Evolutionary conservation across 1,140 invertebrate species (phyloP), one percentile per base, ranked within the genome.

Genomic region (Neodiprion fabricii): DNA sequence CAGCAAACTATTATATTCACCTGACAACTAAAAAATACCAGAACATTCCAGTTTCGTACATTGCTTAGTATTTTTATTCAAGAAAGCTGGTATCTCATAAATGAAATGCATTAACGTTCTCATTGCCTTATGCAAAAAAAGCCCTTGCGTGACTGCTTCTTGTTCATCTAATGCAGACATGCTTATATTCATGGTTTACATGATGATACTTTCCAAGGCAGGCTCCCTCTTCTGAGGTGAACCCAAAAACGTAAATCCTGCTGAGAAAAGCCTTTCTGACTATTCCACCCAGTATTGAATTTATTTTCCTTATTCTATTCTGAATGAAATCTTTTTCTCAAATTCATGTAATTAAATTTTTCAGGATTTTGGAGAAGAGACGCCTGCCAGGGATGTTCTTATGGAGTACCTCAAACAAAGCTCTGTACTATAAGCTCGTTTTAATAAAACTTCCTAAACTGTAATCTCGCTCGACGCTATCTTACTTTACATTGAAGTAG

Each of bases 281-380:
- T 65, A 78, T 74, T 0, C 28, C 28, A 40, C 5, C 28, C 5
- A 74, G 80, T 76, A 81, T 83, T 81, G 72, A 74, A 21, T 40
- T 40, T 40, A 5, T 40, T 82, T 70, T 79, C 72, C 87, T 88
- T 83, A 86, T 79, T 67, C 53, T 75, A 69, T 67, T 66, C 40
- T 8, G 2, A 40, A 73, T 76, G 47, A 61, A 70, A 68, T 65
- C 79, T 78, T 76, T 73, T 78, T 79, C 67, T 14, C 70, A 67
- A 72, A 76, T 23, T 48, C 70, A 70, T 49, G 66, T 73, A 53
- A 40, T 40, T 40, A 72, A 70, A 67, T 73, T 79, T 80, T 73
- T 80, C 88, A 96, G 95, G 96, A 99, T 89, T 99, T 95, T 86
- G 97, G 97, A 81, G 96, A 98, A 87, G 97, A 99, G 86, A 97